Conservation (phyloP, 1,140 invertebrate genomes). For the Euschistus heros region DNA sequence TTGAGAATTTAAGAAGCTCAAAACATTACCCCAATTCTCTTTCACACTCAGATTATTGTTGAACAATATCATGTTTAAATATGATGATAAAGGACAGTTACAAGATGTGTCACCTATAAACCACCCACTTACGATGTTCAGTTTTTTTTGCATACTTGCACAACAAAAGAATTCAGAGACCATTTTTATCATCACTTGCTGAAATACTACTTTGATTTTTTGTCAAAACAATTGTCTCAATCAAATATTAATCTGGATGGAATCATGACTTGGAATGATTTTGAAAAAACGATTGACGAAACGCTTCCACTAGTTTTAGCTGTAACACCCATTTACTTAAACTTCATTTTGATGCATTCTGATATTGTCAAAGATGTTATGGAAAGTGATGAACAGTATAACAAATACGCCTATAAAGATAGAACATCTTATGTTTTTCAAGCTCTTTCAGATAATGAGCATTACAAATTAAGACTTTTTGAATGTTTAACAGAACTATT, state of each 20-base stretch:
- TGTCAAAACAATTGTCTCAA: neutral
- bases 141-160: neutral
- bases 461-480: conserved; percentile 8
- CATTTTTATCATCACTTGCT: neutral
- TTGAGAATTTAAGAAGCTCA: neutral
- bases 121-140: conserved; percentile 7
- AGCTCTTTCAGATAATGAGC: neutral
- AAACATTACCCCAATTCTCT: neutral
- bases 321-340: neutral
- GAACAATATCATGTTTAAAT: conserved; percentile 23
- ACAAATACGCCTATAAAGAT: neutral
- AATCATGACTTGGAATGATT: neutral
- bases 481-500: neutral
- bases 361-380: neutral
- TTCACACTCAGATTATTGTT: conserved; percentile 12
- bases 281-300: neutral
- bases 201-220: neutral
- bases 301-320: neutral
- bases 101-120: neutral
- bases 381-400: neutral
- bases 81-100: neutral
- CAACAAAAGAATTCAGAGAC: neutral
- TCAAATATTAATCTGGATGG: neutral
- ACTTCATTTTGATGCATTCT: conserved; percentile 12
- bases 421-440: neutral